Evolutionary conservation across 2,888 invertebrate genomes (phyloP).

Genomic region (Melinaea marsaeus): DNA sequence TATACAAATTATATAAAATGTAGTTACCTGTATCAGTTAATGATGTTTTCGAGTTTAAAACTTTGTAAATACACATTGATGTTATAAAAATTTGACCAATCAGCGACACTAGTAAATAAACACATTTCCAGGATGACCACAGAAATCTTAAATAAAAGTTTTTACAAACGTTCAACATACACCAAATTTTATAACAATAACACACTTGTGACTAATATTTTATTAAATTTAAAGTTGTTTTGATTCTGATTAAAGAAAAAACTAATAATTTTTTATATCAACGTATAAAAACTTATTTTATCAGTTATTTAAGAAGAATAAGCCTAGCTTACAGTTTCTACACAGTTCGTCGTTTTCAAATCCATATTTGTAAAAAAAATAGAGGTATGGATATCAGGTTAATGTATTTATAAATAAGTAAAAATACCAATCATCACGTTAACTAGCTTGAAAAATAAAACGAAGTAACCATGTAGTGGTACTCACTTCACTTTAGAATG

Average conservation of each 20-base stretch:
- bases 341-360: no score
- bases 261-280: no score
- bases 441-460: neutral
- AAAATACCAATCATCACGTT: neutral
- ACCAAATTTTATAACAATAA: neutral
- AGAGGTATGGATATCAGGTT: neutral
- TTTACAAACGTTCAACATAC: neutral
- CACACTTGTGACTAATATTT: neutral
- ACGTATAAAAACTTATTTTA: no score
- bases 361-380: no score
- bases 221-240: neutral
- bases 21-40: conserved; percentile 36
- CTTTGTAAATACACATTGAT: conserved; percentile 49
- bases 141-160: conserved; percentile 46
- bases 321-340: no score
- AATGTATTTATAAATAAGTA: neutral
- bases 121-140: conserved; percentile 56
- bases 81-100: conserved; percentile 58
- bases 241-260: no score
- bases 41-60: conserved; percentile 41
- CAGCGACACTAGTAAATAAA: conserved; percentile 51
- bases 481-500: conserved; percentile 49
- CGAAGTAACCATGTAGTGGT: neutral
- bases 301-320: no score
- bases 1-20: neutral